A percentile compares a stretch with the other conserved stretches of the same genome.
Evolutionary conservation across 2,113 vertebrate genomes (phyloP).

Genomic region (Austrofundulus limnaeus): DNA sequence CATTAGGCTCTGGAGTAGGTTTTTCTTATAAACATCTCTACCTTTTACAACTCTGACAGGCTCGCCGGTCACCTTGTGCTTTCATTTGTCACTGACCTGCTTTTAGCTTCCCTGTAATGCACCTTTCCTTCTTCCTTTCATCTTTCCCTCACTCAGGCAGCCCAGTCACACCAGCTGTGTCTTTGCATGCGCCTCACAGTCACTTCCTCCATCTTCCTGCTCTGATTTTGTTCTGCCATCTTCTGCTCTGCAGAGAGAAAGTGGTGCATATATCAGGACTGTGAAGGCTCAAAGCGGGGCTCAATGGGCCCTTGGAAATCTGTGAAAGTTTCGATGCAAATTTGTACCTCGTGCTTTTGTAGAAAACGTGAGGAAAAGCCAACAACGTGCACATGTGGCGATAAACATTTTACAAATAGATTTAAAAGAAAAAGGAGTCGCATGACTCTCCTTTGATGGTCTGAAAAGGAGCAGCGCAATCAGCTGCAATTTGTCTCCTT

Average conservation of each 20-base stretch:
- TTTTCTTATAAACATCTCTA: constrained; percentile 42
- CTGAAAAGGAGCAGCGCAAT: constrained; percentile 44
- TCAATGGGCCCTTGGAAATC: constrained; percentile 32
- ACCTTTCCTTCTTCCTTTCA: constrained; percentile 57
- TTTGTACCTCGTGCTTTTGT: constrained; percentile 9
- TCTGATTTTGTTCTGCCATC: constrained; percentile 21
- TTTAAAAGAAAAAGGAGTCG: constrained; percentile 19
- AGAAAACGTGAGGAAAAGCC: constrained; percentile 9
- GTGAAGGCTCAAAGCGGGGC: constrained; percentile 23
- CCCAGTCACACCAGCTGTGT: constrained; percentile 65
- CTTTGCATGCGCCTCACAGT: constrained; percentile 51
- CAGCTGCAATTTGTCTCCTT: constrained; percentile 42
- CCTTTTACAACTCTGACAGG: constrained; percentile 48
- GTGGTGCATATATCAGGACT: constrained; percentile 40
- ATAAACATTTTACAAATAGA: constrained; percentile 23
- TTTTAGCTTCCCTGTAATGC: constrained; percentile 61
- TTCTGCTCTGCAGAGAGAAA: constrained; percentile 31
- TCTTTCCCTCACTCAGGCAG: constrained; percentile 53
- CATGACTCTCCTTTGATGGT: constrained; percentile 29
- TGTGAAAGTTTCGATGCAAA: constrained; percentile 14
- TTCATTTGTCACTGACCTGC: constrained; percentile 68
- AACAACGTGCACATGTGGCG: constrained; percentile 13
- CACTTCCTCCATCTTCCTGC: constrained; percentile 28
- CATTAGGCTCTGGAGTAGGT: constrained; percentile 35
- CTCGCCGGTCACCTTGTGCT: constrained; percentile 63